Conservation (phyloP, 2,888 invertebrate species). For the Mythimna vitellina region DNA sequence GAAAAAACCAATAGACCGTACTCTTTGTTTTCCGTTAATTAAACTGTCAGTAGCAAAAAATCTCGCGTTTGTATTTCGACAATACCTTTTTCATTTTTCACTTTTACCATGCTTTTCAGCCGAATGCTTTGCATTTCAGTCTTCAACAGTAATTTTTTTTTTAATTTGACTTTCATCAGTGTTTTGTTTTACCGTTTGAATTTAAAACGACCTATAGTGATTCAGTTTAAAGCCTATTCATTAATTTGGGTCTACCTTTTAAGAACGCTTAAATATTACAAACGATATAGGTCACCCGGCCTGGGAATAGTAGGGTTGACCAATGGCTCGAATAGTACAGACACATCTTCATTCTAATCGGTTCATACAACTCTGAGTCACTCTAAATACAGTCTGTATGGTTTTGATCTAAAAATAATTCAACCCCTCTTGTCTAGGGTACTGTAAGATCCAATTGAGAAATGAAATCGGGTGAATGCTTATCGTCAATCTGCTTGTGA, state of each 20-base stretch:
- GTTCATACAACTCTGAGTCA: not conserved
- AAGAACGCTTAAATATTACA: slow-evolving; percentile 41
- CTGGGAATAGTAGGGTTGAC: slow-evolving; percentile 49
- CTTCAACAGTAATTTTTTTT: slow-evolving; percentile 14
- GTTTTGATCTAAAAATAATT: slow-evolving; percentile 36
- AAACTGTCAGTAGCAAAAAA: slow-evolving; percentile 50
- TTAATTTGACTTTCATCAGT: slow-evolving; percentile 14
- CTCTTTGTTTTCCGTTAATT: slow-evolving; percentile 45
- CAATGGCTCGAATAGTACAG: slow-evolving; percentile 8
- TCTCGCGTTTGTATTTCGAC: slow-evolving; percentile 17
- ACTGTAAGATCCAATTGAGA: not conserved
- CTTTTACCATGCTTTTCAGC: slow-evolving; percentile 15
- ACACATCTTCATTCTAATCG: slow-evolving; percentile 2
- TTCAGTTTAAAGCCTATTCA: slow-evolving; percentile 51
- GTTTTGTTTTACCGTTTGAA: slow-evolving; percentile 5
- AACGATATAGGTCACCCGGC: slow-evolving; percentile 56
- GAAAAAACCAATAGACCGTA: slow-evolving; percentile 31
- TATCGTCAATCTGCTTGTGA: slow-evolving; percentile 1
- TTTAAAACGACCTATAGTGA: slow-evolving; percentile 23
- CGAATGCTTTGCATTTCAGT: slow-evolving; percentile 17
- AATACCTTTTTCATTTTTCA: slow-evolving; percentile 43
- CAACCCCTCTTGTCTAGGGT: not conserved
- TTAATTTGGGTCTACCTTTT: slow-evolving; percentile 40
- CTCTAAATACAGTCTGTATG: no score
- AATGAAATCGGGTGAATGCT: not conserved